These are phyloP conservation scores for Catharus fuscescens DNA, from an alignment of 2,113 vertebrate genomes.

Conservation along the genomic window DNA sequence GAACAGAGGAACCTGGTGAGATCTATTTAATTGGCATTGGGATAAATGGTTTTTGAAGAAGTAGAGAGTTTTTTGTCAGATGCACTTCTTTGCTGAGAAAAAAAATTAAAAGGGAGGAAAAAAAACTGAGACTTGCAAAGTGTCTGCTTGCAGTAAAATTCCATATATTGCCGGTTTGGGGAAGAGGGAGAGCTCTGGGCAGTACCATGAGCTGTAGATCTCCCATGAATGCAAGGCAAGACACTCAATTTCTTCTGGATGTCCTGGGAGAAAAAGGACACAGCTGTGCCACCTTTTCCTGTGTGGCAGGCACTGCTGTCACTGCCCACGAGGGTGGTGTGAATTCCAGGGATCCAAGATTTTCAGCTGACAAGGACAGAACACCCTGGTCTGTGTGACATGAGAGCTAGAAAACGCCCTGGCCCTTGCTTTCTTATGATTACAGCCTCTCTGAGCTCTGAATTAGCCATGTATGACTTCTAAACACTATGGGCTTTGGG, in stretches of 20 bases:
- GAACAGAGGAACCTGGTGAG: background rate
- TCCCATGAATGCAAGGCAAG: background rate
- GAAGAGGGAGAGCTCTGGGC: background rate
- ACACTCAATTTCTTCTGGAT: background rate
- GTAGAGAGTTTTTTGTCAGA: background rate
- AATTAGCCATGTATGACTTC: background rate
- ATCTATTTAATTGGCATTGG: background rate
- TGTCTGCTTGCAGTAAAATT: background rate
- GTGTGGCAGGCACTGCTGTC: background rate
- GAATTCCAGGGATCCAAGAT: background rate
- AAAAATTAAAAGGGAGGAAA: too few species aligned
- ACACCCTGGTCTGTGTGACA: background rate
- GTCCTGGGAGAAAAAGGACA: background rate
- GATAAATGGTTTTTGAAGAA: background rate
- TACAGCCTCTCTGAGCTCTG: background rate
- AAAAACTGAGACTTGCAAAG: background rate
- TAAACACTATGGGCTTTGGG: background rate
- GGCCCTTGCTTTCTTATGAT: background rate
- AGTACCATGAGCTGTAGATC: background rate
- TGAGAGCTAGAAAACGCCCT: background rate
- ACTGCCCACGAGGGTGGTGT: background rate
- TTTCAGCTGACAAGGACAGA: background rate
- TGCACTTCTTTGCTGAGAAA: background rate
- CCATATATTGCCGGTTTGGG: background rate
- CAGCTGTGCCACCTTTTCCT: background rate